Conservation (phyloP, 2,888 invertebrate species). For the Camptogramma bilineatum region DNA sequence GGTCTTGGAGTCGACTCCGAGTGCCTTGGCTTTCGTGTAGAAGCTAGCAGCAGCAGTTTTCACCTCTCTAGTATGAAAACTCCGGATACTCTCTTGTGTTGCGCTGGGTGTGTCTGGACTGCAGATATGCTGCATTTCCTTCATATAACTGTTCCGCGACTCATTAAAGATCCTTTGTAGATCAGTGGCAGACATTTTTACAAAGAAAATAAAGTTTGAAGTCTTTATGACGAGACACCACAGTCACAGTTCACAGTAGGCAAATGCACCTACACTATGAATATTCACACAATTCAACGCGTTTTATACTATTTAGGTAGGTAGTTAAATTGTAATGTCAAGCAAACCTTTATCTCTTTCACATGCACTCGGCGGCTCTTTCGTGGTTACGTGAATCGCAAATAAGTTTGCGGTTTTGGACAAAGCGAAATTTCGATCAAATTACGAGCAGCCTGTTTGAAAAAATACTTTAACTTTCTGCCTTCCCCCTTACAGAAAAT, state of each 20-base stretch:
- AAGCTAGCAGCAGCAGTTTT: conserved; percentile 7
- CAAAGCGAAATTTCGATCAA: no score
- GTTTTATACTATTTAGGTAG: not conserved
- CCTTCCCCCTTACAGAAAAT: no score
- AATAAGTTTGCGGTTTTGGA: no score
- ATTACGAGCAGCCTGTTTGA: no score
- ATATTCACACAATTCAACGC: not conserved
- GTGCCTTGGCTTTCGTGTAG: conserved; percentile 20
- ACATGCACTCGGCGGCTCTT: not conserved
- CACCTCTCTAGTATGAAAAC: conserved; percentile 11
- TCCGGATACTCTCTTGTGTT: not conserved
- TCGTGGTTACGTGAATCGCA: not conserved
- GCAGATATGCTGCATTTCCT: conserved; percentile 26
- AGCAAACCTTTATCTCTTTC: not conserved
- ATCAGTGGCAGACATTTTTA: conserved; percentile 21
- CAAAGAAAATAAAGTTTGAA: not conserved
- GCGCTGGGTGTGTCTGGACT: conserved; percentile 1
- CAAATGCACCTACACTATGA: not conserved
- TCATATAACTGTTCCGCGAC: conserved; percentile 17
- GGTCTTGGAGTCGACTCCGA: conserved; percentile 4
- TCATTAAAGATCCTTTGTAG: conserved; percentile 8
- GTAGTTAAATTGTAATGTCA: no score
- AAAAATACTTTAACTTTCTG: no score
- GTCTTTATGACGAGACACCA: not conserved
- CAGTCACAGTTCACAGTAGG: not conserved